Base-by-base conservation (phyloP, 1,140 invertebrate genomes). In the Tetramorium parvispinum region DNA sequence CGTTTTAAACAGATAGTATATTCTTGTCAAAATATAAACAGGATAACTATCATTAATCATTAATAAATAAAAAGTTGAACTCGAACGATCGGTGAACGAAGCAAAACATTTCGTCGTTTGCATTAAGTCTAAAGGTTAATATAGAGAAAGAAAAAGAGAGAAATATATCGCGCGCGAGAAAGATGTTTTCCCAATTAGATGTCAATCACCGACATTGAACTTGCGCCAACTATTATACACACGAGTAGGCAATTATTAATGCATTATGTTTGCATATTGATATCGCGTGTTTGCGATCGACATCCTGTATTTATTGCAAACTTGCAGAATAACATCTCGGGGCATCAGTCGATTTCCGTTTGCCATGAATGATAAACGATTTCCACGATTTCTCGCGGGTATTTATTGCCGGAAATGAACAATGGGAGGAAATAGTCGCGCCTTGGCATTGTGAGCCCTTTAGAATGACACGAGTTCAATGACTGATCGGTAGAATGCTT, bases 391-490 rank as follows among this genome's bases (percentile, higher is more conserved):
- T 46, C n/a, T 57, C 24, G 10, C 5, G 21, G 16, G 2, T 32
- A 49, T 55, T 46, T 57, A 21, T 70, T 21, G 11, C 55, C 32
- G 6, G 5, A 71, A 57, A 82, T 73, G n/a, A 59, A 70, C 13
- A 57, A 5, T 6, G 37, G 49, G 3, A 51, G 55, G 21, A 55
- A 73, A 43, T 43, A 21, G 4, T 46, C 49, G 4, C 18, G 21
- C 55, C 18, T 51, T 51, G 66, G 65, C 37, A 37, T 32, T 46
- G 63, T 66, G 24, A 11, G 11, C 5, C 75, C 66, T 81, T 88
- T 51, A 49, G n/a, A 79, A 63, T 59, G 27, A 51, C 18, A 49
- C 11, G 24, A 65, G 71, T 89, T 82, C 76, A 86, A 55, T 32
- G 77, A 86, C 77, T 86, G 66, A 53, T n/a, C 51, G 51, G 18